phyloP scores from a whole-genome alignment of 2,113 vertebrate species.

The Pituophis catenifer region DNA sequence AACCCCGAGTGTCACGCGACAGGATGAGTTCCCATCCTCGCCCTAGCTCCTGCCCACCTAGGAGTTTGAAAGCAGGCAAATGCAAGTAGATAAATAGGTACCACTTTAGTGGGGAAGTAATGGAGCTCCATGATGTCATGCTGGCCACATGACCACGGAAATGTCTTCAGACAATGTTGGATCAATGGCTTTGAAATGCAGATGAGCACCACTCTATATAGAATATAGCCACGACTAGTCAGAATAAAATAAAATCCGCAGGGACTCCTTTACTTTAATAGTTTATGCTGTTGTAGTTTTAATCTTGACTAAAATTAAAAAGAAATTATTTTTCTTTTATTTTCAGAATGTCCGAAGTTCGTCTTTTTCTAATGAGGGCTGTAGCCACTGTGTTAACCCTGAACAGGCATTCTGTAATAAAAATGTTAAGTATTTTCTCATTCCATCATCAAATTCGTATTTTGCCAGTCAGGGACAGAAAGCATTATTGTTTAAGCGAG shows the following conservation, averaged over 20 bases:
- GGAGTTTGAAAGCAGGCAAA: not conserved
- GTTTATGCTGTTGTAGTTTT: not conserved
- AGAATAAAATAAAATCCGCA: not conserved
- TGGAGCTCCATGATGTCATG: not conserved
- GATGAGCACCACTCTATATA: not conserved
- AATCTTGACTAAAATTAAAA: not conserved
- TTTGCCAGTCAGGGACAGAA: conserved; percentile 23
- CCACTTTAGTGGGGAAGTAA: not conserved
- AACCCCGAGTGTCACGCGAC: not conserved
- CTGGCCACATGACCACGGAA: not conserved
- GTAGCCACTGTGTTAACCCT: not conserved
- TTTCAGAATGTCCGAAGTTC: not conserved
- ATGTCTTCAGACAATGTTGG: no score
- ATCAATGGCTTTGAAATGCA: not conserved
- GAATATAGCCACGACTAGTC: not conserved
- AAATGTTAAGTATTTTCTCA: not conserved
- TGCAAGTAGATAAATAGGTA: not conserved
- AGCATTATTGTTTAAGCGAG: conserved; percentile 35
- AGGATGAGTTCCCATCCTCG: not conserved
- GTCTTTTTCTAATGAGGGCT: not conserved
- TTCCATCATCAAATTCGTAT: conserved; percentile 17
- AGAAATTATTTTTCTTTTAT: not conserved
- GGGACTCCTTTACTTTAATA: not conserved
- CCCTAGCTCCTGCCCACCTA: not conserved
- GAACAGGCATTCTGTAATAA: not conserved